Conservation (phyloP, 2,797 vertebrate species). For the Sebastes wilsoni region DNA sequence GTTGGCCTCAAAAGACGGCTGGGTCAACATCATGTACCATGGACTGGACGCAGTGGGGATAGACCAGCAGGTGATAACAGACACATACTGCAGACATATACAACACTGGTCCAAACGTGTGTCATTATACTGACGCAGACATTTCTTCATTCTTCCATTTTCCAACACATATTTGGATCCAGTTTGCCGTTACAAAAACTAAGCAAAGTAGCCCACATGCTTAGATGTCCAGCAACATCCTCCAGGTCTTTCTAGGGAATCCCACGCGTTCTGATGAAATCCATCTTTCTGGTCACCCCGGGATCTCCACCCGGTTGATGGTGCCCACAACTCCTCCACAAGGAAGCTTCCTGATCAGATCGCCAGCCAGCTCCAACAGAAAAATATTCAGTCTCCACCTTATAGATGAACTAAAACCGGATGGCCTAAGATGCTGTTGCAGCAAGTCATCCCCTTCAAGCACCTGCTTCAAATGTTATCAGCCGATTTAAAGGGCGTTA, state of each 20-base stretch:
- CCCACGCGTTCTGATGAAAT: slow-evolving; percentile 1
- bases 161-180: background rate
- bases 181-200: background rate
- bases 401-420: background rate
- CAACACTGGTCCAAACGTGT: background rate
- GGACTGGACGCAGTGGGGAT: slow-evolving; percentile 95
- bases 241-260: background rate
- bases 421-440: background rate
- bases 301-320: background rate
- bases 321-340: background rate
- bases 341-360: background rate
- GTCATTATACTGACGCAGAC: background rate
- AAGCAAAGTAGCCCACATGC: background rate
- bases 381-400: background rate
- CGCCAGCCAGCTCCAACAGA: background rate
- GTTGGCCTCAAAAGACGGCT: slow-evolving; percentile 96
- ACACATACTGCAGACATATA: background rate
- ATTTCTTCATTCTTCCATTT: background rate
- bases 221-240: background rate
- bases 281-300: background rate
- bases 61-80: slow-evolving; percentile 91
- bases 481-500: background rate
- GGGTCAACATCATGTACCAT: slow-evolving; percentile 99
- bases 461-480: too few relatives aligned
- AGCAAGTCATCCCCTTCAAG: background rate